Evolutionary conservation across 2,888 invertebrate species (phyloP), one percentile per base, ranked within the genome.

Genomic region (Lepidochitona cinerea): DNA sequence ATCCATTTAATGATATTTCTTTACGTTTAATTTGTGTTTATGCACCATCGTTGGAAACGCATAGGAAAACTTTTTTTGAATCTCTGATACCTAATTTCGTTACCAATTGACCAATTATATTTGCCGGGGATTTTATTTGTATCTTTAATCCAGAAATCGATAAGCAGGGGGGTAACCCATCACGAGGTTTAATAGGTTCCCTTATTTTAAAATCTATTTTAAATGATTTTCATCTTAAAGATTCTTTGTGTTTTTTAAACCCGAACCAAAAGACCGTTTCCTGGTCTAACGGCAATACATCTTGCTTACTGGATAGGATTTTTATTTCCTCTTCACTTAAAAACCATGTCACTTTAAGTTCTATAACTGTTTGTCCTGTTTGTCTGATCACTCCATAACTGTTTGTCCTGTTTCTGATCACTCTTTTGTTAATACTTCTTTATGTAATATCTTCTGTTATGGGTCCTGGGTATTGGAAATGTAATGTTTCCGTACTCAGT

Each of bases 401-500:
- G n/a, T 64, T 7, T 64, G 18, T 54, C 18, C 59, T 64, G 9
- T 71, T 35, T 64, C 71, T 14, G 71, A 71, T 64, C 71, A 71
- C 29, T 59, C 32, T 36, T 64, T 71, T 71, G 64, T 71, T 35
- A 37, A 35, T 23, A 12, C 64, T 2, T 9, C 9, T 3, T n/a
- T 71, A n/a, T 14, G 23, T 33, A 54, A 33, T 32, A 23, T 36
- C 37, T 26, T 14, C 29, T 14, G 35, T n/a, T n/a, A n/a, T 41
- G 18, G 65, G 64, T 7, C 65, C 36, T 18, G 66, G 66, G 37
- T 71, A 71, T 37, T 71, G 71, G 71, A 29, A 71, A n/a, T 71
- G 59, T 37, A 59, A 71, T 35, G 37, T 37, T 37, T 54, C 71
- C 29, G 18, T 71, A 18, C 33, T 71, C 9, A 36, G 18, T 2